phyloP scores from a whole-genome alignment of 2,888 invertebrate genomes.

The Philhelius pedissequus region DNA sequence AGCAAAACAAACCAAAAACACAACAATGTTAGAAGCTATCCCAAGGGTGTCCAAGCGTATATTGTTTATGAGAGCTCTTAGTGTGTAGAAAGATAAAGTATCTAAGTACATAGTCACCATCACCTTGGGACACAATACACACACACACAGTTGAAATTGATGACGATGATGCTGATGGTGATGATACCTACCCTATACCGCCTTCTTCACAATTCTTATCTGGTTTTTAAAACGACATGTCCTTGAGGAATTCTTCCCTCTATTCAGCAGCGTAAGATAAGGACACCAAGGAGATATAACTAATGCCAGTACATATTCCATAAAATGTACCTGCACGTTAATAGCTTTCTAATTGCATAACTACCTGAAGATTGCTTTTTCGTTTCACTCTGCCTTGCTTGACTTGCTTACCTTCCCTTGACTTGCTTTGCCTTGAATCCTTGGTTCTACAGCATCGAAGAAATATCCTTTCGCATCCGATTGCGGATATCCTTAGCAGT shows the following conservation, averaged over 20 bases:
- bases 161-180: neutral
- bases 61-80: neutral
- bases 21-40: conserved; percentile 2
- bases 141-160: neutral
- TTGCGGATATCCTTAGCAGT: neutral
- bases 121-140: neutral
- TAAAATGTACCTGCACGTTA: neutral
- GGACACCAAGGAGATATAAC: neutral
- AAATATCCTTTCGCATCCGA: neutral
- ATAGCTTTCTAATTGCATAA: conserved; percentile 56
- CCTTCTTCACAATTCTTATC: neutral
- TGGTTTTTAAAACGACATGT: neutral
- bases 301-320: conserved; percentile 18
- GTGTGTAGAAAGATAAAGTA: neutral
- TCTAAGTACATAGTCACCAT: neutral
- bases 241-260: neutral
- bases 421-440: neutral
- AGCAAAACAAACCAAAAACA: conserved; percentile 4
- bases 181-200: neutral
- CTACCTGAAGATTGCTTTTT: conserved; percentile 36
- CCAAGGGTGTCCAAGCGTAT: conserved; percentile 8
- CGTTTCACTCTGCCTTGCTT: neutral
- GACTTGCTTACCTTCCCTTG: too few relatives aligned
- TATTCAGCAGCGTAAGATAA: neutral
- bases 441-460: neutral